Percentiles rank a stretch among this genome's conserved stretches.
These are phyloP conservation scores for Steinernema khuongi DNA, from an alignment of 1,140 invertebrate genomes.

Conservation along the genomic window DNA sequence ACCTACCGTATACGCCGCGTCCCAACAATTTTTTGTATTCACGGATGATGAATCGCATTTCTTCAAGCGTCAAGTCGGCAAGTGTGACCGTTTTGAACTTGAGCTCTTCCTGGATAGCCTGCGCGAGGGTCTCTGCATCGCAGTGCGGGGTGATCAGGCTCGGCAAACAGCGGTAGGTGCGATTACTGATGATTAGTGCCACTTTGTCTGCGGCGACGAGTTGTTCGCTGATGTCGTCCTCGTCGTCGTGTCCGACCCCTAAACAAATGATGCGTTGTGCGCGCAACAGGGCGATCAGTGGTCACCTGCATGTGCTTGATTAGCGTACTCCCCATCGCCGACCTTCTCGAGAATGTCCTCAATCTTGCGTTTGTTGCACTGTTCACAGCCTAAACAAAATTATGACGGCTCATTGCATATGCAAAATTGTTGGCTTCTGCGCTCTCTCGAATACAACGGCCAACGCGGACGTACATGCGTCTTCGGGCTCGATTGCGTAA, in stretches of 20 bases:
- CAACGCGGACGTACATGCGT: slow-evolving; percentile 18
- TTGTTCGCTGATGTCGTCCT: not conserved
- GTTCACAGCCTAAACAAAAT: slow-evolving; percentile 10
- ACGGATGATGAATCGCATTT: slow-evolving; percentile 60
- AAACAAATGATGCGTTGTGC: not conserved
- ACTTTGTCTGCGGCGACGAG: slow-evolving; percentile 61
- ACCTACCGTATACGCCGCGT: slow-evolving; percentile 60
- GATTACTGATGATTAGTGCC: slow-evolving; percentile 61
- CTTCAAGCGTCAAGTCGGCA: slow-evolving; percentile 60
- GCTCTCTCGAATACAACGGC: no score
- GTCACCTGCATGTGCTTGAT: not conserved
- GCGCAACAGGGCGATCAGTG: not conserved
- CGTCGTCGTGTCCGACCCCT: not conserved
- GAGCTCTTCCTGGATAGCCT: slow-evolving; percentile 45
- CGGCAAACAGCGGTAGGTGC: slow-evolving; percentile 59
- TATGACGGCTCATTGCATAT: not conserved
- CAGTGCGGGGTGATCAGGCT: slow-evolving; percentile 59
- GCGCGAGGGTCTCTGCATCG: slow-evolving; percentile 58
- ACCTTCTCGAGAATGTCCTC: not conserved
- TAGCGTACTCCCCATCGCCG: not conserved
- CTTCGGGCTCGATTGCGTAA: not conserved
- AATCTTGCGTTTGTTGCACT: slow-evolving; percentile 13
- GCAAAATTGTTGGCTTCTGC: no score
- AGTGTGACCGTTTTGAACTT: slow-evolving; percentile 62
- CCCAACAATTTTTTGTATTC: slow-evolving; percentile 60